These are phyloP conservation scores for Sarcophilus harrisii DNA, from an alignment of 2,797 vertebrate genomes.

Conservation along the genomic window DNA sequence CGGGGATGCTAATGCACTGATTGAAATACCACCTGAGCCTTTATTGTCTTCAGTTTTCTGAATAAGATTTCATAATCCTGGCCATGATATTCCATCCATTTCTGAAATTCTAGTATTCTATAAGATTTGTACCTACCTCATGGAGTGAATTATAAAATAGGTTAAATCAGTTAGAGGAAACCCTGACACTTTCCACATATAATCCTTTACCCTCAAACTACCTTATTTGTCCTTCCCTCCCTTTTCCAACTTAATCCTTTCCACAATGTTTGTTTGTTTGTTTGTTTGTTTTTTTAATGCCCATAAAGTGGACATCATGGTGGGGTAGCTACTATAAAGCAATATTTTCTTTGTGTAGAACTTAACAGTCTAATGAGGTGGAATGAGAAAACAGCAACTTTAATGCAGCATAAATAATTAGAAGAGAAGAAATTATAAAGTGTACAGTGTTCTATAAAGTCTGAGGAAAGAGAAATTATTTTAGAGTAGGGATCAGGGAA, in stretches of 20 bases:
- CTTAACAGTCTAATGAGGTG: background rate
- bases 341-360: background rate
- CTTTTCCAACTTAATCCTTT: background rate
- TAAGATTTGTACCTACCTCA: background rate
- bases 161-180: slow-evolving; percentile 6
- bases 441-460: background rate
- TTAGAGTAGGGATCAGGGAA: background rate
- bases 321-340: background rate
- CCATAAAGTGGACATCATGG: background rate
- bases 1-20: background rate
- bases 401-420: background rate
- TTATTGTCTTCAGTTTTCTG: background rate
- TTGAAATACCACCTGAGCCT: background rate
- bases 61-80: background rate
- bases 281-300: background rate
- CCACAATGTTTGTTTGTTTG: background rate
- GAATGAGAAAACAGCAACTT: background rate
- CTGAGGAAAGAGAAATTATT: background rate
- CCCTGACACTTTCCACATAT: slow-evolving; percentile 19
- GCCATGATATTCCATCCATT: background rate
- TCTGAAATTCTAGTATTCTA: background rate
- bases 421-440: background rate
- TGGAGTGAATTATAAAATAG: background rate
- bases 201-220: background rate
- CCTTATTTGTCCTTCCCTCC: background rate